Evolutionary conservation across 2,797 vertebrate genomes (phyloP), one percentile per base, ranked within the genome.

Genomic region (Coregonus ussuriensis): DNA sequence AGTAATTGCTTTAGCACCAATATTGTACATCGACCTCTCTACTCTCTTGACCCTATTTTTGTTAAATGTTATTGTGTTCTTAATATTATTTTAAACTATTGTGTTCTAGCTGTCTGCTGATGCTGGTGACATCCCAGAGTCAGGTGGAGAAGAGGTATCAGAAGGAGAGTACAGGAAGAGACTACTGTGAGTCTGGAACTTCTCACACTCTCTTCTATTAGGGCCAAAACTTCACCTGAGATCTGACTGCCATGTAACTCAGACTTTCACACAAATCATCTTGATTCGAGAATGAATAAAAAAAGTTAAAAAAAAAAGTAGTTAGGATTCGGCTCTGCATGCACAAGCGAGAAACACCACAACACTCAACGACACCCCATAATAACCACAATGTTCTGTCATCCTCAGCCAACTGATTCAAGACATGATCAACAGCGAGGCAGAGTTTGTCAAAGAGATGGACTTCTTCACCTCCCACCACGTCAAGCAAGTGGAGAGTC

Each of bases 101-200:
- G 83, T 77, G 25, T 79, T 88, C 4, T 66, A 99, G 98, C 85
- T 97, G 41, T 96, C 97, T 5, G 93, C 96, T 0, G 98, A 99
- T 14, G 4, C 92, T 0, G 74, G 86, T 0, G 98, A 99, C 33
- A 88, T 90, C 47, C 95, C 96, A 0, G 98, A 99, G 81, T 89
- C 94, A 11, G 94, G 86, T 1, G 91, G 87, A 15, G 98, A 98
- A 81, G 94, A 95, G 66, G 89, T 98, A 74, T 96, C 97, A 0
- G 97, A 98, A 82, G 96, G 95, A 0, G 98, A 99, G 75, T 99
- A 99, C 83, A 98, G 95, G 89, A 96, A 83, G 78, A 97, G 94
- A 77, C 87, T 99, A 29, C 94, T 95, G 98, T 99, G 89, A 95
- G 93, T 41, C 13, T 18, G 18, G 13, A 67, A 21, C 3, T 7